These are phyloP conservation scores for Dipodomys stephensi DNA, from an alignment of 2,113 vertebrate species.

Conservation along the genomic window DNA sequence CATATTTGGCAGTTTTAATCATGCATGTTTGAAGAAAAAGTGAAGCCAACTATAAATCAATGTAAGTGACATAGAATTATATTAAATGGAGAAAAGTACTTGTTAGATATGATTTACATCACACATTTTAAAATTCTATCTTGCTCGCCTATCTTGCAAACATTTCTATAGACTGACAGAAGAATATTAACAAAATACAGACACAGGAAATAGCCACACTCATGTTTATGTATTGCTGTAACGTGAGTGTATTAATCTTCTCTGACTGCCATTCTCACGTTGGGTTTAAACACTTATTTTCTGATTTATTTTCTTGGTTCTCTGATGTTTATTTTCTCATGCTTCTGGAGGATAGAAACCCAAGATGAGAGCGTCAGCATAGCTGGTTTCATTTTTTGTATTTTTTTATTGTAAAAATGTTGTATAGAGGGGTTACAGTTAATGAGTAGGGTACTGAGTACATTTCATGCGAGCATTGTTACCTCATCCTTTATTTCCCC, in stretches of 20 bases:
- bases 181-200: not conserved
- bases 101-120: not conserved
- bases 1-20: conserved; percentile 19
- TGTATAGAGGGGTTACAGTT: too few species aligned
- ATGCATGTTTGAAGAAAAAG: conserved; percentile 18
- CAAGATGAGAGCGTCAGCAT: not conserved
- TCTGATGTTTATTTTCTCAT: not conserved
- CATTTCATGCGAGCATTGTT: too few species aligned
- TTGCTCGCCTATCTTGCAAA: not conserved
- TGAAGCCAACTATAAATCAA: not conserved
- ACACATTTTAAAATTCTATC: conserved; percentile 38
- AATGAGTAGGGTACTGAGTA: too few species aligned
- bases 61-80: not conserved
- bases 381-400: not conserved
- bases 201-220: not conserved
- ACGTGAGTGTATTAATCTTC: not conserved
- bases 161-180: not conserved
- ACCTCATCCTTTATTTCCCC: too few species aligned
- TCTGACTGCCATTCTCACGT: not conserved
- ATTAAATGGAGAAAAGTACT: not conserved
- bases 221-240: not conserved
- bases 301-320: too few species aligned
- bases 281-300: not conserved
- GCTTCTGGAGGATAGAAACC: not conserved
- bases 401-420: too few species aligned